Base-by-base conservation (phyloP, 1,140 invertebrate genomes). In the Pseudomyrmex dendroicus region DNA sequence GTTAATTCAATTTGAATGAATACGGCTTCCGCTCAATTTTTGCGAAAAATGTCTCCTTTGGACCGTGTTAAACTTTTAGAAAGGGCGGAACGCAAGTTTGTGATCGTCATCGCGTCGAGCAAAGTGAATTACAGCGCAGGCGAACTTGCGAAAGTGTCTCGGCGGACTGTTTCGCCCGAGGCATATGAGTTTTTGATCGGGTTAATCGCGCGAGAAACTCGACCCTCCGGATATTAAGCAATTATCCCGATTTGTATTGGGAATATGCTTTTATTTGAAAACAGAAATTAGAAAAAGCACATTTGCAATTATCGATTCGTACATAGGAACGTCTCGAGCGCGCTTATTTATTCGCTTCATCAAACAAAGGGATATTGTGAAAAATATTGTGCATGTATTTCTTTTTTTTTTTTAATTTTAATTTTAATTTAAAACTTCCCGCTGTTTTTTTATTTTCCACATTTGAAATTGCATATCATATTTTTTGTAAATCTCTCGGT, bases 211-310 rank as follows among this genome's bases (percentile, higher is more conserved):
- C 52, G 73, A 25, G 25, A 4, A 63, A n/a, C 15, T 17, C 63
- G 73, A 10, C 8, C n/a, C 2, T 46, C 80, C 82, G 82, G 82
- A 83, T 83, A 83, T 83, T 63, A 73, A 57, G 15, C 82, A 83
- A 83, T 83, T 83, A 83, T 77, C 82, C 25, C 35, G 50, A 59
- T 64, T 77, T 66, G 20, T 73, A 83, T 83, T 64, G 62, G 73
- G 44, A 56, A 83, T 13, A 17, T 56, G 46, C 62, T 77, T 64
- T 56, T 61, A 35, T 67, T 57, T 20, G 35, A 57, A 52, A 57
- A 50, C 13, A 9, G 2, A 12, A 67, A 4, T 35, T 17, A 20
- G 1, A 35, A 35, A 35, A 35, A 50, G 12, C 46, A 15, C 48
- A 20, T n/a, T 52, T 13, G 73, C 59, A n/a, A 68, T 57, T 25